Base-by-base conservation (phyloP, 1,140 invertebrate species). In the Ectropis grisescens region DNA sequence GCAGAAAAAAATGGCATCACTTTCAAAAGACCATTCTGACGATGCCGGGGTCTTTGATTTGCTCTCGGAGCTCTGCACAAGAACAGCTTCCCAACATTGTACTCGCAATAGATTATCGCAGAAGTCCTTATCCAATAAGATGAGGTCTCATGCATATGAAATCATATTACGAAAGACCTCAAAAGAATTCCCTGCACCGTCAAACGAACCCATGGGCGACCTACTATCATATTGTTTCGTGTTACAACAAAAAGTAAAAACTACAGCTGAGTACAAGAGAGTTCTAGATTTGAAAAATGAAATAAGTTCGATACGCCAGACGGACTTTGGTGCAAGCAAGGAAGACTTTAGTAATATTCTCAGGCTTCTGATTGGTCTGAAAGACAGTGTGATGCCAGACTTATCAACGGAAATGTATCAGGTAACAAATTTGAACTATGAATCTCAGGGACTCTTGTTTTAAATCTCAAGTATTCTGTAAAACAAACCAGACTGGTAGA, bases 131-230 rank as follows among this genome's bases (percentile, higher is more conserved):
- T 40, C 47, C 11, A 30, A 55, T 5, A 69, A 67, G 50, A 68
- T 81, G 61, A 57, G 72, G 38, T 67, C 75, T 10, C 51, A 54
- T 24, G 53, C 64, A 1, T 81, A 76, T 32, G 72, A 78, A 31
- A 68, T 81, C 13, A 74, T 81, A 34, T 38, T 81, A 14, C 69
- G 65, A 26, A 74, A 64, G 33, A 52, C 62, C 8, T 24, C 37
- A 2, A 47, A 43, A 34, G 54, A 53, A 11, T 32, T 58, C 9
- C 42, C 53, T 1, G 28, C 23, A 14, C 13, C 24, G n/a, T 33
- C 42, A 7, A 38, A 42, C 9, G 65, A 70, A 39, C 70, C 75
- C 0, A 39, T 68, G 9, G 43, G 47, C 26, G 60, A 69, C 28
- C 52, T 81, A 22, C 37, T 78, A 10, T 74, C 68, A n/a, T 58